These are phyloP conservation scores for Nasonovia ribisnigri DNA, from an alignment of 2,888 invertebrate genomes.

Conservation along the genomic window DNA sequence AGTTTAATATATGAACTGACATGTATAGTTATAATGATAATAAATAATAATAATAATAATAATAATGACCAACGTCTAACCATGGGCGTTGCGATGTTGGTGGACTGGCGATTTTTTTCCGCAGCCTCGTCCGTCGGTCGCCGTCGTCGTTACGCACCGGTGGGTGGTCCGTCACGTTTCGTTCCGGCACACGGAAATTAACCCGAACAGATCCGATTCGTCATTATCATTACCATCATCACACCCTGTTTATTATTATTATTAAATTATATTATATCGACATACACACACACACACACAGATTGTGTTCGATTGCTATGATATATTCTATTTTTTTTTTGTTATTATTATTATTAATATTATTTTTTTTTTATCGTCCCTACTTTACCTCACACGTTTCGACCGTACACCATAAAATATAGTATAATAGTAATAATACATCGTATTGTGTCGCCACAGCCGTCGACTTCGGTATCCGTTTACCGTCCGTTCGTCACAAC, in stretches of 20 bases:
- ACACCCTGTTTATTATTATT: constrained; percentile 59
- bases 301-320: constrained; percentile 11
- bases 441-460: background rate
- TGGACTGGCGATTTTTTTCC: constrained; percentile 56
- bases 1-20: background rate
- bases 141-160: constrained; percentile 59
- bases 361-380: constrained; percentile 13
- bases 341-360: background rate
- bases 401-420: background rate
- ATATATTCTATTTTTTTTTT: constrained; percentile 34
- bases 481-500: background rate
- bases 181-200: constrained; percentile 65
- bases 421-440: background rate
- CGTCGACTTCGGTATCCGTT: background rate
- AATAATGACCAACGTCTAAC: background rate
- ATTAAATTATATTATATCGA: constrained; percentile 55
- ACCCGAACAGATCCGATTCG: constrained; percentile 65
- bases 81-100: background rate
- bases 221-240: constrained; percentile 57
- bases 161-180: constrained; percentile 65
- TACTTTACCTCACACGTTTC: background rate
- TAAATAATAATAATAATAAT: background rate
- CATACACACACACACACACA: constrained; percentile 13
- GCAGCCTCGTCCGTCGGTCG: constrained; percentile 31
- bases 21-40: background rate